These are phyloP conservation scores for Lithophane socia DNA, from an alignment of 2,888 invertebrate species.

Conservation along the genomic window DNA sequence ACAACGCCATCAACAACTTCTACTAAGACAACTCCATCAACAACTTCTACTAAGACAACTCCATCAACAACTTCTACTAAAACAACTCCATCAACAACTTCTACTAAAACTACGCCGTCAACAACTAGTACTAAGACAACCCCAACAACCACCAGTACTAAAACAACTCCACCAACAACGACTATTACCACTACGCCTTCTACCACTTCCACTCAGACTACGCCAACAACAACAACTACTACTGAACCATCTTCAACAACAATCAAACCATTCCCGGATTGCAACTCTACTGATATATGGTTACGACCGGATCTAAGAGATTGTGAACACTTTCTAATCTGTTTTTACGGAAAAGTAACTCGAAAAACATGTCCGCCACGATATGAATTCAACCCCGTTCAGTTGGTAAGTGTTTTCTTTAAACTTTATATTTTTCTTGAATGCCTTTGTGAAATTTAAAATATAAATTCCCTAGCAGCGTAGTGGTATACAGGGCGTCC, in stretches of 20 bases:
- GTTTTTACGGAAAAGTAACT: neutral
- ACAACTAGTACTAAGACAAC: neutral
- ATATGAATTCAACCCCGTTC: slow-evolving; percentile 12
- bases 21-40: too few species aligned
- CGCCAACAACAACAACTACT: neutral
- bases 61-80: too few species aligned
- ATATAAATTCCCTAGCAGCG: too few species aligned
- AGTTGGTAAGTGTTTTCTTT: slow-evolving; percentile 10
- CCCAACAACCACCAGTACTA: neutral
- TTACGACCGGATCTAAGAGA: neutral
- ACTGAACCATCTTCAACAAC: neutral
- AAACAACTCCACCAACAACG: neutral
- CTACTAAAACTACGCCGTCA: too few species aligned
- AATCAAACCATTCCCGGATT: neutral
- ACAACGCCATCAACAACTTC: too few species aligned
- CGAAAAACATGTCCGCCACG: slow-evolving; percentile 1
- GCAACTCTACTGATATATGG: neutral
- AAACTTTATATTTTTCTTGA: neutral
- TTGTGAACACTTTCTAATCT: slow-evolving; percentile 7
- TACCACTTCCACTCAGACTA: neutral
- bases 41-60: too few species aligned
- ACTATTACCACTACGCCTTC: neutral
- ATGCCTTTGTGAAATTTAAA: neutral
- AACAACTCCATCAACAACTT: too few species aligned
- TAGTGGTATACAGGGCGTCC: too few species aligned